Conservation (phyloP, 2,797 vertebrate species). For the Pangasius krempfi region DNA sequence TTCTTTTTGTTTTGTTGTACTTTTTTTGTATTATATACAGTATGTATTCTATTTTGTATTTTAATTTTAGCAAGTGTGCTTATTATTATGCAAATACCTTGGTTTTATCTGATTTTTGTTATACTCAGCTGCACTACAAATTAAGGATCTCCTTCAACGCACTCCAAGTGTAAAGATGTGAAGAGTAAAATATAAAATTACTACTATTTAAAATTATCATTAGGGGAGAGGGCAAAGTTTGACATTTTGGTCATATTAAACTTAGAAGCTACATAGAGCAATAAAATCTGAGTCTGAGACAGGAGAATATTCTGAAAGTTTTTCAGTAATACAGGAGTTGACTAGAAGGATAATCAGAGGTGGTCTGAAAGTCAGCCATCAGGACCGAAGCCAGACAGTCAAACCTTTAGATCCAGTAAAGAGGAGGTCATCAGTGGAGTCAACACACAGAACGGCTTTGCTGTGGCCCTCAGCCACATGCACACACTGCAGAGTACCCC, state of each 20-base stretch:
- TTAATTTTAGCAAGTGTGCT: neutral
- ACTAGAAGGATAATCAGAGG: neutral
- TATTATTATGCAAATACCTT: neutral
- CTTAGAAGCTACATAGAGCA: neutral
- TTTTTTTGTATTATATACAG: neutral
- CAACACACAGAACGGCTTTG: slow-evolving; percentile 95
- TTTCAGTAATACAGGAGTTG: neutral
- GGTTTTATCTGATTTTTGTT: neutral
- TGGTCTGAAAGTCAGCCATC: neutral
- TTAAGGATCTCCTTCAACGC: neutral
- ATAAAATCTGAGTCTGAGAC: neutral
- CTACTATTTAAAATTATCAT: neutral
- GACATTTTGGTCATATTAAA: neutral
- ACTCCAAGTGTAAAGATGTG: neutral
- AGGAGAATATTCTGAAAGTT: neutral
- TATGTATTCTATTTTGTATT: neutral
- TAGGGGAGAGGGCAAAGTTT: neutral
- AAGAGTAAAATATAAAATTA: neutral
- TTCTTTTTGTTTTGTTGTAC: neutral
- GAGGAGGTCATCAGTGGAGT: slow-evolving; percentile 95
- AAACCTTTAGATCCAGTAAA: slow-evolving; percentile 99
- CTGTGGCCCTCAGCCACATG: slow-evolving; percentile 92
- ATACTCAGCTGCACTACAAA: neutral
- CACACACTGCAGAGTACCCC: slow-evolving; percentile 82
- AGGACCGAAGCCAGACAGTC: slow-evolving; percentile 9